A percentile compares a stretch with the other conserved stretches of the same genome.
Evolutionary conservation across 2,888 invertebrate species (phyloP).

Genomic region (Chalcosyrphus nemorum): DNA sequence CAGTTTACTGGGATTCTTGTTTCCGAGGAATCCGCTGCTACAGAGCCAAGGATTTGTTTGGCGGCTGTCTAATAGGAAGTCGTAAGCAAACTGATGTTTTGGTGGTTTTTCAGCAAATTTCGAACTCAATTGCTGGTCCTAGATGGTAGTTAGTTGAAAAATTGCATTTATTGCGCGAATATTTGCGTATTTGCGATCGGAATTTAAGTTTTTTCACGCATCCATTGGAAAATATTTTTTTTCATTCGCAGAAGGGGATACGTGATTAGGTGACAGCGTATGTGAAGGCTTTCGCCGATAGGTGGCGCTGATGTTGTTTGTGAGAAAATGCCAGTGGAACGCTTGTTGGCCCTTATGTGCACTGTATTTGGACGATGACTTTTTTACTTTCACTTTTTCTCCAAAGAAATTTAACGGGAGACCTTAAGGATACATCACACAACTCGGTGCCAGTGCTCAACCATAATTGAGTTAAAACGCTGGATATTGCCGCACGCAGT

Average conservation of each 20-base stretch:
- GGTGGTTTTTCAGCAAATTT: neutral
- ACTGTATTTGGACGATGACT: too few relatives aligned
- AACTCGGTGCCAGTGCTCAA: too few relatives aligned
- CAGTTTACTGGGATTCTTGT: conserved; percentile 12
- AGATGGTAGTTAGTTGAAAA: neutral
- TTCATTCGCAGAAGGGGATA: conserved; percentile 22
- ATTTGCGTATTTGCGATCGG: conserved; percentile 13
- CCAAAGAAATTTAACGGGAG: too few relatives aligned
- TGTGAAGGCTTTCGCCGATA: neutral
- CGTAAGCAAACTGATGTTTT: neutral
- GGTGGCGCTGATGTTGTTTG: neutral
- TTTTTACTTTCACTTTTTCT: too few relatives aligned
- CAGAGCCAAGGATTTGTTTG: conserved; percentile 34
- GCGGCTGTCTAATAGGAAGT: conserved; percentile 27
- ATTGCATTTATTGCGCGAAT: neutral
- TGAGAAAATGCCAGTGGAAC: neutral
- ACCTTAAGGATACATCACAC: too few relatives aligned
- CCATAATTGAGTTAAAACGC: too few relatives aligned
- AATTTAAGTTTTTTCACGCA: conserved; percentile 28
- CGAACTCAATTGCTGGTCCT: neutral
- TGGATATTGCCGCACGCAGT: too few relatives aligned
- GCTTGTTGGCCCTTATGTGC: neutral
- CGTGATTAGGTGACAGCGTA: conserved; percentile 52
- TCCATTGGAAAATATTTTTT: conserved; percentile 32
- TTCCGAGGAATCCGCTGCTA: too few relatives aligned